Conservation (phyloP, 2,888 invertebrate genomes). For the Gryllus longicercus region DNA sequence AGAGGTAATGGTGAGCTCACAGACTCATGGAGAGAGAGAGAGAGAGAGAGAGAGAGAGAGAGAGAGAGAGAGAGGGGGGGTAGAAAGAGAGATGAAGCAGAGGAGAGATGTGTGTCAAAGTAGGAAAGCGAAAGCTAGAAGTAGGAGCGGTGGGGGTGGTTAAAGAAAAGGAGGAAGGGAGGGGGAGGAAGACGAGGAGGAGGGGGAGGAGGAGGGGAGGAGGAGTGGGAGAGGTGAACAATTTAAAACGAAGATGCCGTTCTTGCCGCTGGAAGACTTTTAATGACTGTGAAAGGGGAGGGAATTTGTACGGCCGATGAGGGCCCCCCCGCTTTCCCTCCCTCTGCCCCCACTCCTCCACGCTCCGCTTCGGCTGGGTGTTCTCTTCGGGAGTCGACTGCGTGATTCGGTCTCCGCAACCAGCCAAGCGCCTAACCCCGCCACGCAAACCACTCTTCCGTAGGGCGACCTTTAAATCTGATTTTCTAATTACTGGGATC, state of each 20-base stretch:
- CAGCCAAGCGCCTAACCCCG: background rate
- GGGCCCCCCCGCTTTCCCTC: background rate
- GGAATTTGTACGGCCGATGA: background rate
- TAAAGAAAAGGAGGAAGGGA: too few species aligned
- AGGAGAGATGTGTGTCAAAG: too few species aligned
- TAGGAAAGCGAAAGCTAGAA: too few species aligned
- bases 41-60: too few species aligned
- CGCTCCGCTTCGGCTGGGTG: background rate
- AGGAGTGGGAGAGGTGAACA: background rate
- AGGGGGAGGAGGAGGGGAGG: background rate
- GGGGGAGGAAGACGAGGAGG: too few species aligned
- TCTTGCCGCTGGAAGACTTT: background rate
- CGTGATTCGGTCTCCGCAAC: too few species aligned
- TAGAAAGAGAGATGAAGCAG: too few species aligned
- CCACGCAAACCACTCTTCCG: constrained; percentile 4
- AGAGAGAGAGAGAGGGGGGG: too few species aligned
- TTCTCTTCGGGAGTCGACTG: too few species aligned
- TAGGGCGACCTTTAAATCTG: constrained; percentile 8
- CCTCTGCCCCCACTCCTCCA: background rate
- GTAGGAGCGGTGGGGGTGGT: too few species aligned
- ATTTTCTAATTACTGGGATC: constrained; percentile 17
- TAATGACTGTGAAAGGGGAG: background rate
- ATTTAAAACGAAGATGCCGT: constrained; percentile 27
- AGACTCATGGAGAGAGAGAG: too few species aligned
- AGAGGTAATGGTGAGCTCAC: constrained; percentile 25